A percentile compares a stretch with the other conserved stretches of the same genome.
phyloP scores from a whole-genome alignment of 2,113 vertebrate species.

The Plestiodon gilberti region DNA sequence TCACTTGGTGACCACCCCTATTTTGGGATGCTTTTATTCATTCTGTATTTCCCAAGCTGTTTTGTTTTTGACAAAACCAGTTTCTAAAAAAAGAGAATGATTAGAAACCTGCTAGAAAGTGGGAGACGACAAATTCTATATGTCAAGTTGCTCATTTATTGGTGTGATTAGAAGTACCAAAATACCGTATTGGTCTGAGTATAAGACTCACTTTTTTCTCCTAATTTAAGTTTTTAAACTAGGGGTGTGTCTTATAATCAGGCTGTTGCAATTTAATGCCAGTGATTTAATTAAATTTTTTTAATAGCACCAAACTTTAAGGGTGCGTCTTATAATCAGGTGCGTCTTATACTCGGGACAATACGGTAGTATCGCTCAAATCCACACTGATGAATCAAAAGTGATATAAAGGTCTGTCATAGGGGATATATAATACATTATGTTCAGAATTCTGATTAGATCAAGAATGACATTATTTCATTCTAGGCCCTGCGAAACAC shows the following conservation, averaged over 20 bases:
- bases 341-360: too few relatives aligned
- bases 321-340: too few relatives aligned
- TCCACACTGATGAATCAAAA: not conserved
- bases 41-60: not conserved
- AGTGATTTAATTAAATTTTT: too few relatives aligned
- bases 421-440: not conserved
- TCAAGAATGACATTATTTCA: not conserved
- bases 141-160: not conserved
- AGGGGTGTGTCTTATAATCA: too few relatives aligned
- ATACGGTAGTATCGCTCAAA: not conserved
- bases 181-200: too few relatives aligned
- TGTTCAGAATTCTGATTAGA: conserved; percentile 9
- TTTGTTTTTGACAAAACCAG: not conserved
- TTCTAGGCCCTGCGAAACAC: not conserved
- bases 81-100: not conserved
- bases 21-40: not conserved
- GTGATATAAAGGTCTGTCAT: not conserved
- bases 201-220: too few relatives aligned
- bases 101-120: not conserved
- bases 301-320: too few relatives aligned
- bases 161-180: conserved; percentile 6
- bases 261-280: too few relatives aligned
- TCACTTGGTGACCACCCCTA: not conserved
- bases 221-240: too few relatives aligned
- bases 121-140: not conserved